These are phyloP conservation scores for Nesogale talazaci DNA, from an alignment of 2,113 vertebrate genomes.

Conservation along the genomic window DNA sequence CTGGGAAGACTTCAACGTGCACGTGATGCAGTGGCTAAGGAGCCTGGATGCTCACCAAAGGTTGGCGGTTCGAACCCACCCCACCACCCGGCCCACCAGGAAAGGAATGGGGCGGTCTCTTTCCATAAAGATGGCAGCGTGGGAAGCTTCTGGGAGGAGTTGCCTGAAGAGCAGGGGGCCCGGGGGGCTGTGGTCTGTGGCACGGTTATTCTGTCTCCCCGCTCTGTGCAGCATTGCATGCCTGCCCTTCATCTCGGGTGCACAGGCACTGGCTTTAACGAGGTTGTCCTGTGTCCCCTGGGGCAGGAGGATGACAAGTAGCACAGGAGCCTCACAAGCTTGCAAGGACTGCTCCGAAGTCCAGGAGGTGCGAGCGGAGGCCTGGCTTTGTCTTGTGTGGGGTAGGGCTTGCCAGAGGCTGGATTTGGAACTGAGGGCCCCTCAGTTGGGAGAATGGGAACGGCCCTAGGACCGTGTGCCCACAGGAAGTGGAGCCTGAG, in stretches of 20 bases:
- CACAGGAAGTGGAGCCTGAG: no score
- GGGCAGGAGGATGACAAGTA: not conserved
- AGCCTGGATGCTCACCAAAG: no score
- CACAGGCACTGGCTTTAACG: not conserved
- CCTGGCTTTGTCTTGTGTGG: not conserved
- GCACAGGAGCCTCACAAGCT: not conserved
- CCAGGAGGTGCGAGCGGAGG: not conserved
- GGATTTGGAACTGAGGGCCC: not conserved
- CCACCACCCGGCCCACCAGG: no score
- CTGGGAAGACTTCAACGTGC: no score
- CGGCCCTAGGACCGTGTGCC: rapidly evolving
- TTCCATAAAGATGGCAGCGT: no score
- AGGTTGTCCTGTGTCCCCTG: not conserved
- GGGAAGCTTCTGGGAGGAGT: no score
- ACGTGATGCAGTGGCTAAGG: no score
- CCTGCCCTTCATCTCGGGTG: not conserved
- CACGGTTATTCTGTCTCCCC: not conserved
- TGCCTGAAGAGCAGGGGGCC: no score
- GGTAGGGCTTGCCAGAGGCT: not conserved
- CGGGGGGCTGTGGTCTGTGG: no score
- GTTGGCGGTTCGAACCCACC: no score
- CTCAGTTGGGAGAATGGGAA: no score
- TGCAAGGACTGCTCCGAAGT: not conserved
- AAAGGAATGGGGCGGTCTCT: no score
- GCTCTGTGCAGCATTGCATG: not conserved